Evolutionary conservation across 2,888 invertebrate genomes (phyloP).

Genomic region (Agonum fuliginosum): DNA sequence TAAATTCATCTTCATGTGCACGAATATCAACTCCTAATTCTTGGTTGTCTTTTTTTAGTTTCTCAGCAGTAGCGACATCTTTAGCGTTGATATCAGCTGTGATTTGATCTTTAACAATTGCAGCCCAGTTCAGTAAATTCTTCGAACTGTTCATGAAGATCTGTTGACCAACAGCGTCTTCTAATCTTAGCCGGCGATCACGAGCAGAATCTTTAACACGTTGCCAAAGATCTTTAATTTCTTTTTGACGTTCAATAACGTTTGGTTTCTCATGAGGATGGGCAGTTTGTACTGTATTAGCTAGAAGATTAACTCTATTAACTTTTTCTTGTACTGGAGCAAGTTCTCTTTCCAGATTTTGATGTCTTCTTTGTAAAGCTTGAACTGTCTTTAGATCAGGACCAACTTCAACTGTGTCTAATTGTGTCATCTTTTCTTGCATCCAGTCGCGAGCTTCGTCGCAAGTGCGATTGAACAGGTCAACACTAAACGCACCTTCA

Average conservation of each 20-base stretch:
- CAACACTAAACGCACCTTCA: conserved; percentile 88
- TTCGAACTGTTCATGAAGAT: conserved; percentile 92
- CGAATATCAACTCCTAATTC: conserved; percentile 94
- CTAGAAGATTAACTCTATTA: conserved; percentile 88
- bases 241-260: conserved; percentile 88
- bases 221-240: conserved; percentile 92
- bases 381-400: conserved; percentile 93
- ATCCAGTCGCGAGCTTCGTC: conserved; percentile 99
- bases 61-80: conserved; percentile 95
- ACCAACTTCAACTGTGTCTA: conserved; percentile 85
- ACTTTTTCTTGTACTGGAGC: conserved; percentile 97
- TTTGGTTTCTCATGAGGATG: conserved; percentile 93
- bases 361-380: conserved; percentile 92
- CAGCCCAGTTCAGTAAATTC: conserved; percentile 88
- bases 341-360: conserved; percentile 94
- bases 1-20: conserved; percentile 91
- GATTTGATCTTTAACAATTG: conserved; percentile 85
- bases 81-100: conserved; percentile 84
- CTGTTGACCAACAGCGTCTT: conserved; percentile 96
- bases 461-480: conserved; percentile 95
- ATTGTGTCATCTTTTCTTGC: conserved; percentile 94
- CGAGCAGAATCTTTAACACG: conserved; percentile 90
- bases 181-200: conserved; percentile 88
- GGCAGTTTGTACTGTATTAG: conserved; percentile 91
- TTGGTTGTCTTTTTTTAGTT: conserved; percentile 90